These are phyloP conservation scores for Heliconius hewitsoni DNA, from an alignment of 1,140 invertebrate genomes.

Conservation along the genomic window DNA sequence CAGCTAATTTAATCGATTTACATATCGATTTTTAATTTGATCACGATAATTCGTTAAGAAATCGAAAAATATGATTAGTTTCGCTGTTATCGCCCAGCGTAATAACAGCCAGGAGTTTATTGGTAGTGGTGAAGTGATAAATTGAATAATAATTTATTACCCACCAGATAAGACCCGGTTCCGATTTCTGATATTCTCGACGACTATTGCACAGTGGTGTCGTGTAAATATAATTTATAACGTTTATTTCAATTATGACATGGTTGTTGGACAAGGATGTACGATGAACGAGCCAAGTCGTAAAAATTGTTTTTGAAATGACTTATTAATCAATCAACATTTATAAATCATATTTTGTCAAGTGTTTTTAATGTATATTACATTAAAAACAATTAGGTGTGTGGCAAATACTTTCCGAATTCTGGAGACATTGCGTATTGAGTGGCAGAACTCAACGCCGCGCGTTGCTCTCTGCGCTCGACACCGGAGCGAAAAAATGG, in stretches of 20 bases:
- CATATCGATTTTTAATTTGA: slow-evolving; percentile 28
- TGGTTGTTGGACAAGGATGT: slow-evolving; percentile 26
- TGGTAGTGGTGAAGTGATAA: slow-evolving; percentile 68
- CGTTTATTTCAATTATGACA: slow-evolving; percentile 39
- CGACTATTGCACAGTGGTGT: slow-evolving; percentile 45
- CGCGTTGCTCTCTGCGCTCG: too few relatives aligned
- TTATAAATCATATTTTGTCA: slow-evolving; percentile 27
- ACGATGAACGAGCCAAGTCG: slow-evolving; percentile 30
- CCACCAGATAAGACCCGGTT: slow-evolving; percentile 62
- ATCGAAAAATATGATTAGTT: slow-evolving; percentile 60
- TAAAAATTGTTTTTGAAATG: slow-evolving; percentile 29
- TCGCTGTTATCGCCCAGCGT: slow-evolving; percentile 64
- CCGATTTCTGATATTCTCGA: slow-evolving; percentile 55
- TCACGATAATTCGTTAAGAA: slow-evolving; percentile 29
- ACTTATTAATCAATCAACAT: slow-evolving; percentile 22
- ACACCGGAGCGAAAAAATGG: too few relatives aligned
- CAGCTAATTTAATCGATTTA: background rate
- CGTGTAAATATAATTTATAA: slow-evolving; percentile 42
- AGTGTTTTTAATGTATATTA: background rate
- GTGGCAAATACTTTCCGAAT: background rate
- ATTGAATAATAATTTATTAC: slow-evolving; percentile 80
- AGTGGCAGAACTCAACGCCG: too few relatives aligned
- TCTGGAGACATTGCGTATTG: too few relatives aligned
- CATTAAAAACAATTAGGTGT: too few relatives aligned
- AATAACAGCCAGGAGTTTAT: slow-evolving; percentile 77